Percentiles rank a stretch among this genome's conserved stretches.
phyloP scores from a whole-genome alignment of 2,888 invertebrate genomes.

The Margaritifera margaritifera region DNA sequence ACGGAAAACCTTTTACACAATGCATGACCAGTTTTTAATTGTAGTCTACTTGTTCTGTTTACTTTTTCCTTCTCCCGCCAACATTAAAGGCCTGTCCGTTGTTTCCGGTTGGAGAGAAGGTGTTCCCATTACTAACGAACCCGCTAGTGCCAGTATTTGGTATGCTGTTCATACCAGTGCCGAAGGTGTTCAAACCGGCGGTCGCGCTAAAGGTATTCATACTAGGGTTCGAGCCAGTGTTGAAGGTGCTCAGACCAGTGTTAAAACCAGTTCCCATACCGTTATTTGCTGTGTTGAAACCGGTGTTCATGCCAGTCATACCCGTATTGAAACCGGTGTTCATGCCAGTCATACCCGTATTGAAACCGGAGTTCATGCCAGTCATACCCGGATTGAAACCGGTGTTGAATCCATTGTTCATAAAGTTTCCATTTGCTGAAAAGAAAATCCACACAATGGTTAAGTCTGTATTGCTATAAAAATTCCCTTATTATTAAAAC shows the following conservation, averaged over 20 bases:
- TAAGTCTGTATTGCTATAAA: slow-evolving; percentile 2
- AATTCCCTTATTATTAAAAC: too few relatives aligned
- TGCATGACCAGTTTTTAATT: too few relatives aligned
- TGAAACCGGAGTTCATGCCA: slow-evolving; percentile 8
- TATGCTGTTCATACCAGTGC: neutral
- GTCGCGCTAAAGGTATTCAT: neutral
- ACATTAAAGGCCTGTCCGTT: neutral
- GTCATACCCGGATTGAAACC: slow-evolving; percentile 4
- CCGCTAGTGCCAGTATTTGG: neutral
- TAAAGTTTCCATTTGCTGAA: slow-evolving; percentile 1
- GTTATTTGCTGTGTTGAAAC: slow-evolving; percentile 9
- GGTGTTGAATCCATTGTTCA: slow-evolving; percentile 11
- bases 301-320: slow-evolving; percentile 2
- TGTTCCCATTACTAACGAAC: too few relatives aligned
- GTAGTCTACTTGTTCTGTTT: too few relatives aligned
- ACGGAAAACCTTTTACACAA: too few relatives aligned
- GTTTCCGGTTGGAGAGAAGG: too few relatives aligned
- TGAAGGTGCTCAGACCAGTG: neutral
- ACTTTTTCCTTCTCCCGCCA: too few relatives aligned
- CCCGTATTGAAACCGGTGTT: slow-evolving; percentile 10
- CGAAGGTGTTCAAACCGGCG: neutral
- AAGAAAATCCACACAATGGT: slow-evolving; percentile 1
- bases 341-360: slow-evolving; percentile 5
- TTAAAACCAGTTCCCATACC: neutral
- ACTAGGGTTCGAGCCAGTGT: neutral